A percentile compares a stretch with the other conserved stretches of the same genome.
Conservation (phyloP, 2,888 invertebrate genomes). For the Ochropleura plecta region DNA sequence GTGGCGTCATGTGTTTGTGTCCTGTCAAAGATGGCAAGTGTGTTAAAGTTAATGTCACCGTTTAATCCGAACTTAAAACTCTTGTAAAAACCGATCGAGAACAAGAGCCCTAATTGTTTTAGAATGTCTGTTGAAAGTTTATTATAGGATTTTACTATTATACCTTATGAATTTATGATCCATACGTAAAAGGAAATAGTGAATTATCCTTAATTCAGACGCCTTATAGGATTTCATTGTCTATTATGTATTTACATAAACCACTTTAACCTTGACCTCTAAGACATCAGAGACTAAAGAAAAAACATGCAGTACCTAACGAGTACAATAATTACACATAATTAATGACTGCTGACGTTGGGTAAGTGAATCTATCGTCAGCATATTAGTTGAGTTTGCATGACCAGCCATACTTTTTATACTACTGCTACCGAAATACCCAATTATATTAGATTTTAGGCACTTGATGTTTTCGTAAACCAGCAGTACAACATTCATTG, state of each 20-base stretch:
- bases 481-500: constrained; percentile 5
- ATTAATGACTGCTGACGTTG: constrained; percentile 44
- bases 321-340: constrained; percentile 33
- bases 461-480: constrained; percentile 26
- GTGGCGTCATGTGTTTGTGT: neutral
- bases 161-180: neutral
- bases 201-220: neutral
- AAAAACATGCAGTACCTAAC: constrained; percentile 13
- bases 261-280: constrained; percentile 45
- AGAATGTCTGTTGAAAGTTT: neutral
- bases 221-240: constrained; percentile 9
- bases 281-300: constrained; percentile 21
- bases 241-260: constrained; percentile 25
- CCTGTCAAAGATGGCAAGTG: neutral
- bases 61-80: neutral
- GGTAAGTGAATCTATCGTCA: constrained; percentile 6
- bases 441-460: constrained; percentile 13
- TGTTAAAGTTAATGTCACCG: neutral
- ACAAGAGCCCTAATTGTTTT: neutral
- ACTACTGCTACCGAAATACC: neutral
- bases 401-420: constrained; percentile 7
- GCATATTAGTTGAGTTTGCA: constrained; percentile 12
- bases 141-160: neutral
- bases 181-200: neutral
- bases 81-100: neutral